phyloP scores from a whole-genome alignment of 2,113 vertebrate species.

The Oenanthe melanoleuca region DNA sequence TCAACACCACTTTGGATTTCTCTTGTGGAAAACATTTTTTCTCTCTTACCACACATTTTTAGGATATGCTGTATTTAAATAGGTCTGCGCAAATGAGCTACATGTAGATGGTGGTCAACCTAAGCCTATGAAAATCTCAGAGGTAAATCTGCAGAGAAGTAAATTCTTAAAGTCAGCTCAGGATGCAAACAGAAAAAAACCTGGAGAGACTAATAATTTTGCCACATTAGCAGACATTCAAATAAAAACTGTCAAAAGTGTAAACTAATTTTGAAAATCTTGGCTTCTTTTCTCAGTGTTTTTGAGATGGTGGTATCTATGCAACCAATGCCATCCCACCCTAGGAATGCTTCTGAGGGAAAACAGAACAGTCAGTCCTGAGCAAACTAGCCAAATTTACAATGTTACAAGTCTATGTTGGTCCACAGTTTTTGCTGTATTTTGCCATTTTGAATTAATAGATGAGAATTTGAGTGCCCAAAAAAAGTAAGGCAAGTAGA shows the following conservation, averaged over 20 bases:
- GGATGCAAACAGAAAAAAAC: background rate
- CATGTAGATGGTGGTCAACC: background rate
- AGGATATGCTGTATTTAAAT: background rate
- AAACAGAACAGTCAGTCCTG: background rate
- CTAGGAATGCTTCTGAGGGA: background rate
- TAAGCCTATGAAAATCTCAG: background rate
- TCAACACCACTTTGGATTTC: background rate
- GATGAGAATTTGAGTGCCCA: accelerated
- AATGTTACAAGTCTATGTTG: background rate
- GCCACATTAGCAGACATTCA: background rate
- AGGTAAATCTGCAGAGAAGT: background rate
- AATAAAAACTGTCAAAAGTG: background rate
- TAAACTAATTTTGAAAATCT: background rate
- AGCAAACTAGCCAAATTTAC: background rate
- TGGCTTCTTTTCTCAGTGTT: background rate
- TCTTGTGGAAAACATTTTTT: background rate
- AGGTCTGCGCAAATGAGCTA: background rate
- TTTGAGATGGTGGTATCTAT: background rate
- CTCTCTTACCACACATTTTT: background rate
- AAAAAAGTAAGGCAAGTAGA: background rate
- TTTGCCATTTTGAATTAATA: background rate
- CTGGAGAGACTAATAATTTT: background rate
- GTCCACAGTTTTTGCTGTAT: background rate
- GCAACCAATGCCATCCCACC: background rate
- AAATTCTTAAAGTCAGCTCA: background rate